Conservation (phyloP, 2,888 invertebrate genomes). For the Trisateles emortualis region DNA sequence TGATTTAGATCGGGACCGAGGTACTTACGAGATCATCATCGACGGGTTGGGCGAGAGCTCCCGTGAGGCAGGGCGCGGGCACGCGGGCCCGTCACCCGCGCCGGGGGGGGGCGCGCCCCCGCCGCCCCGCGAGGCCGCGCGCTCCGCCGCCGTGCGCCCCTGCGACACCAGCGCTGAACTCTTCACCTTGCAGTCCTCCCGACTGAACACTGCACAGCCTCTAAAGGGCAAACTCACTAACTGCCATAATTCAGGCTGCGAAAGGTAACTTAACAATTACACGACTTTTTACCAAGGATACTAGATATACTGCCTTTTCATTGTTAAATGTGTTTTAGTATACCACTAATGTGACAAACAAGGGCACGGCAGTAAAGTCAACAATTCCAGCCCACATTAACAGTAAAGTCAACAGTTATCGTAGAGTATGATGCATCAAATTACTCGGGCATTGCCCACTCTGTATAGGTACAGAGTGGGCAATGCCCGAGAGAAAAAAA, state of each 20-base stretch:
- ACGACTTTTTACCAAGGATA: too few relatives aligned
- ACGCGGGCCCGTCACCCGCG: slow-evolving; percentile 68
- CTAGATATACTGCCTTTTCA: too few relatives aligned
- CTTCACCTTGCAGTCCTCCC: slow-evolving; percentile 93
- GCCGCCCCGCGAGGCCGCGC: slow-evolving; percentile 85
- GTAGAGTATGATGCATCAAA: too few relatives aligned
- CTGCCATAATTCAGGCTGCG: slow-evolving; percentile 95
- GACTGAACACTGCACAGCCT: slow-evolving; percentile 94
- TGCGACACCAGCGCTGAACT: slow-evolving; percentile 96
- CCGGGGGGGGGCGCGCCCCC: slow-evolving; percentile 79
- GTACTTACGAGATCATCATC: slow-evolving; percentile 81
- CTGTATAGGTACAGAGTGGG: too few relatives aligned
- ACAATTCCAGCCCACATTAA: too few relatives aligned
- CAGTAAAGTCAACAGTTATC: too few relatives aligned
- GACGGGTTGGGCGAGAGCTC: slow-evolving; percentile 70
- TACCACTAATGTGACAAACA: too few relatives aligned
- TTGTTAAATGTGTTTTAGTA: too few relatives aligned
- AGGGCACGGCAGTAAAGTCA: too few relatives aligned
- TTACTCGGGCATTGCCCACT: too few relatives aligned
- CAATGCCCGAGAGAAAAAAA: too few relatives aligned
- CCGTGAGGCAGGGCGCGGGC: slow-evolving; percentile 69
- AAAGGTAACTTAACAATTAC: slow-evolving; percentile 89
- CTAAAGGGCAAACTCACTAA: slow-evolving; percentile 95
- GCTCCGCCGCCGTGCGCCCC: slow-evolving; percentile 89
- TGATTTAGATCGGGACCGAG: slow-evolving; percentile 71